A percentile compares a stretch with the other conserved stretches of the same genome.
phyloP scores from a whole-genome alignment of 92 coral and sea anemone species.

The Heliopora coerulea region DNA sequence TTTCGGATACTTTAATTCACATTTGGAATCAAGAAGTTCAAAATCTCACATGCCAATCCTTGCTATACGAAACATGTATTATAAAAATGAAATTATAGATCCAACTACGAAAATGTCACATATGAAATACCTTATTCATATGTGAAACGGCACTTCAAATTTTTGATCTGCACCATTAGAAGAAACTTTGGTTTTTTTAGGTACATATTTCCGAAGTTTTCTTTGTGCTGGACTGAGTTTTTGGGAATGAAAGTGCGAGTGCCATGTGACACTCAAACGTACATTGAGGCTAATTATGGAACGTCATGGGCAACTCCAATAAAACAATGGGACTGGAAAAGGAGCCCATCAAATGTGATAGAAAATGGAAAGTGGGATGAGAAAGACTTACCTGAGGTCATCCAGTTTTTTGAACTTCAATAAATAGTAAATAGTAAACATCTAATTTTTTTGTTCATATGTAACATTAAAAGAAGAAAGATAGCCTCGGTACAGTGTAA shows the following conservation, averaged over 20 bases:
- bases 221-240: constrained; percentile 96
- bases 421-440: background rate
- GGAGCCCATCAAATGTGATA: constrained; percentile 92
- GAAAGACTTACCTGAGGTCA: constrained; percentile 87
- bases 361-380: constrained; percentile 95
- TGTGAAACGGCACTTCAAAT: too few species aligned
- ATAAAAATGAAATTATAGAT: too few species aligned
- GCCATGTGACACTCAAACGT: constrained; percentile 82
- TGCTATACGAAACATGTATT: too few species aligned
- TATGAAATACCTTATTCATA: too few species aligned
- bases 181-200: constrained; percentile 35
- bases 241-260: constrained; percentile 75
- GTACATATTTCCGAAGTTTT: constrained; percentile 88
- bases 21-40: too few species aligned
- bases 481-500: too few species aligned
- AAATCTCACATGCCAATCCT: too few species aligned
- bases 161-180: background rate
- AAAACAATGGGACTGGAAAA: constrained; percentile 96
- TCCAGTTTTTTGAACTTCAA: constrained; percentile 65
- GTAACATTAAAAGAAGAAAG: too few species aligned
- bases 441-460: too few species aligned
- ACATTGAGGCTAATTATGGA: constrained; percentile 94
- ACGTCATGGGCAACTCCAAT: constrained; percentile 78
- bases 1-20: too few species aligned
- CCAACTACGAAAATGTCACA: too few species aligned